Percentiles rank a stretch among this genome's conserved stretches.
phyloP scores from a whole-genome alignment of 2,888 invertebrate species.

The Pharmacophagus antenor region DNA sequence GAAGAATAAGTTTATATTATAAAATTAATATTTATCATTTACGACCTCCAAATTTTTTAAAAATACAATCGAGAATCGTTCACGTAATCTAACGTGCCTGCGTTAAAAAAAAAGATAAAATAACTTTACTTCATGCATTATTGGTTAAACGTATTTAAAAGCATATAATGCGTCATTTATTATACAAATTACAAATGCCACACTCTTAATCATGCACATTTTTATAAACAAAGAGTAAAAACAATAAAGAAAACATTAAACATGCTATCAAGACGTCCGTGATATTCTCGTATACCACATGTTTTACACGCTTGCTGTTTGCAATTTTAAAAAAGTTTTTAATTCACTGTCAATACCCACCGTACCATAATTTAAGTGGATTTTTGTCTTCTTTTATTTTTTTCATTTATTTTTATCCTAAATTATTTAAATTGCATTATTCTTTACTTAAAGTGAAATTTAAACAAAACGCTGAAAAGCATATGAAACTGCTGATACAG shows the following conservation, averaged over 20 bases:
- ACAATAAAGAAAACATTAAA: neutral
- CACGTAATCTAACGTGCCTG: neutral
- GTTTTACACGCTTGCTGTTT: neutral
- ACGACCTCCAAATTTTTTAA: too few relatives aligned
- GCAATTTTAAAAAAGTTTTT: neutral
- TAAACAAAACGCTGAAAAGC: too few relatives aligned
- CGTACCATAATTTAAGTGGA: too few relatives aligned
- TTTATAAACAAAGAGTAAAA: slow-evolving; percentile 2
- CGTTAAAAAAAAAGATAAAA: neutral
- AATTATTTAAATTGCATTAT: too few relatives aligned
- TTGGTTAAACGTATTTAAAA: neutral
- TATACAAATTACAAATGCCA: neutral
- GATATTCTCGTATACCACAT: neutral
- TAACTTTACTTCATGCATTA: neutral
- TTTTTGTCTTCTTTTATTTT: too few relatives aligned
- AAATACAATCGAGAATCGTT: too few relatives aligned
- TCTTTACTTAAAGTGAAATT: too few relatives aligned
- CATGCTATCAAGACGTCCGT: neutral
- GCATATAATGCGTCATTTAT: neutral
- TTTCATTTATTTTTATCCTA: too few relatives aligned
- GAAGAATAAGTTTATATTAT: neutral
- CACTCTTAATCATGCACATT: neutral
- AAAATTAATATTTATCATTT: too few relatives aligned
- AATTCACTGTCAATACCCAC: neutral
- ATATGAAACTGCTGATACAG: too few relatives aligned